phyloP scores from a whole-genome alignment of 2,113 vertebrate genomes.

The Sylvicapra grimmia region DNA sequence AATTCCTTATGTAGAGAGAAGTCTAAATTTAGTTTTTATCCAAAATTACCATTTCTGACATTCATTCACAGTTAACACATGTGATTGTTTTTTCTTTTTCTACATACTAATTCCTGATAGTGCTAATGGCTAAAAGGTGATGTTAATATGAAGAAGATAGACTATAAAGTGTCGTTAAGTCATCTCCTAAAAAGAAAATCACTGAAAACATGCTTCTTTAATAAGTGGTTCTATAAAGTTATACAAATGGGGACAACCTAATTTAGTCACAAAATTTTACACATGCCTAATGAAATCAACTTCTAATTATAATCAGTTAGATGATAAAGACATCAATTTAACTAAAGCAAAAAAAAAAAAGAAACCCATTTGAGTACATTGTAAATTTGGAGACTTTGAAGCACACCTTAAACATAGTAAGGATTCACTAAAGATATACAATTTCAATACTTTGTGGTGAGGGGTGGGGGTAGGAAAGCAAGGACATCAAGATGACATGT shows the following conservation, averaged over 20 bases:
- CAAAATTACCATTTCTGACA: neutral
- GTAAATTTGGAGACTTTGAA: neutral
- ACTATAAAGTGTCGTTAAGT: neutral
- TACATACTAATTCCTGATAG: neutral
- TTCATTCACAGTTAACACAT: neutral
- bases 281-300: neutral
- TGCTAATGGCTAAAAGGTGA: neutral
- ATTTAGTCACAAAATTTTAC: neutral
- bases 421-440: neutral
- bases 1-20: neutral
- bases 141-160: neutral
- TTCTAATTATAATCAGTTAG: neutral
- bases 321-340: neutral
- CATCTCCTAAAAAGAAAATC: neutral
- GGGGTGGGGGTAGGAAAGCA: neutral
- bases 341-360: neutral
- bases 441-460: neutral
- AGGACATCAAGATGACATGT: neutral
- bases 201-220: neutral
- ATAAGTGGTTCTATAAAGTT: neutral
- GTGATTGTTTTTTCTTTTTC: neutral
- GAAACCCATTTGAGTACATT: neutral
- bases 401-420: neutral
- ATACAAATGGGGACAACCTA: neutral
- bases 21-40: slow-evolving; percentile 8